These are phyloP conservation scores for Syrrhaptes paradoxus DNA, from an alignment of 2,113 vertebrate genomes.

Conservation along the genomic window DNA sequence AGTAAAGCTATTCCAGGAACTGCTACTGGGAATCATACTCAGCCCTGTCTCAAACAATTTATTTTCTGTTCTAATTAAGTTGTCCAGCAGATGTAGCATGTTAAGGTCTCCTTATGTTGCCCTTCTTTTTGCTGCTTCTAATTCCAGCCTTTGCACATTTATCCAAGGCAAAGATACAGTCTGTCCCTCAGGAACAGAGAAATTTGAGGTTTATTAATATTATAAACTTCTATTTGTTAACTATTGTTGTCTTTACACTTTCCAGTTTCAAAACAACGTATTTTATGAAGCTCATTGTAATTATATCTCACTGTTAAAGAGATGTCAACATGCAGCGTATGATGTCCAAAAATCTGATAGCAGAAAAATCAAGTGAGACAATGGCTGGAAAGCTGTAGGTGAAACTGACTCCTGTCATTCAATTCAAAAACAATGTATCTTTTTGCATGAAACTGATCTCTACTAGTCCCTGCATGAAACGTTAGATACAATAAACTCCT, in stretches of 20 bases:
- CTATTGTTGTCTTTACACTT: not conserved
- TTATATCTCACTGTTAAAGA: not conserved
- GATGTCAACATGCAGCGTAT: not conserved
- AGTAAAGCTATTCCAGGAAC: not conserved
- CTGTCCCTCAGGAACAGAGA: not conserved
- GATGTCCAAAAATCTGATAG: not conserved
- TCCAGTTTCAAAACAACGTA: not conserved
- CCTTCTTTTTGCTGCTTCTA: not conserved
- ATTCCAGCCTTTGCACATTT: not conserved
- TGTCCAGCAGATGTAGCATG: not conserved
- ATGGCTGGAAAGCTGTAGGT: not conserved
- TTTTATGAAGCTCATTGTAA: not conserved
- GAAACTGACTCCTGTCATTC: not conserved
- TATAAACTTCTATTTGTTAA: not conserved
- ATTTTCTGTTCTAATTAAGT: not conserved
- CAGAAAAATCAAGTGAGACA: not conserved
- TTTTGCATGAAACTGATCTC: not conserved
- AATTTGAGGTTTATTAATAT: not conserved
- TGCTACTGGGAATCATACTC: not conserved
- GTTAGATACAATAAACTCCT: not conserved
- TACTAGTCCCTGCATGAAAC: not conserved
- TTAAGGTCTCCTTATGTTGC: slow-evolving; percentile 17
- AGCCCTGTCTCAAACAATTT: not conserved
- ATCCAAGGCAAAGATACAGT: not conserved
- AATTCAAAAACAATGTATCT: not conserved